phyloP scores from a whole-genome alignment of 92 coral and sea anemone species.

The Epizoanthus scotinus region DNA sequence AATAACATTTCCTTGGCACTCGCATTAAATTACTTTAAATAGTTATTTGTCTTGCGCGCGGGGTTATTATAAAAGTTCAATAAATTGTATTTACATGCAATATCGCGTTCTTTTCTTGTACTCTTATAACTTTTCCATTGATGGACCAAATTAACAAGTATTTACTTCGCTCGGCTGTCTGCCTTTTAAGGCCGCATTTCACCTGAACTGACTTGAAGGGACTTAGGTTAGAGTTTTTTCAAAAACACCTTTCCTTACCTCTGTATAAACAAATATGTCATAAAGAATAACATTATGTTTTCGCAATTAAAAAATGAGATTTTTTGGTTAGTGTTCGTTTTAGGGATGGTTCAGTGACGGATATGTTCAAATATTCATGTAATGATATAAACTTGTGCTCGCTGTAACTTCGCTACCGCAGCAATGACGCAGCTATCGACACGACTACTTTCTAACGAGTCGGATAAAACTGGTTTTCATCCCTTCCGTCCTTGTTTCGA shows the following conservation, averaged over 20 bases:
- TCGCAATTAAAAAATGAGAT: not conserved
- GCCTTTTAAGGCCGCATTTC: conserved; percentile 4
- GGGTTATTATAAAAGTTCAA: not conserved
- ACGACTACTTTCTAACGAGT: not conserved
- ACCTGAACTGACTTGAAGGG: not conserved
- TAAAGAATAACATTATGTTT: not conserved
- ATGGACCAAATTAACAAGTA: too few relatives aligned
- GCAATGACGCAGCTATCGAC: too few relatives aligned
- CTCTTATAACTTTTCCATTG: too few relatives aligned
- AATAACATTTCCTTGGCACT: not conserved
- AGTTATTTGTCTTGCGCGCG: not conserved
- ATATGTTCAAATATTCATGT: not conserved
- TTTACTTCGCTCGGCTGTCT: not conserved
- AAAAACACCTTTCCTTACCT: not conserved
- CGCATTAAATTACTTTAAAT: not conserved
- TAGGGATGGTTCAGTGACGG: not conserved
- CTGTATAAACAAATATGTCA: not conserved
- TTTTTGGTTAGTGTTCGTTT: too few relatives aligned
- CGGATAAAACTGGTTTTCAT: not conserved
- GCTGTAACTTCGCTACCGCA: too few relatives aligned
- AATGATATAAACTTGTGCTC: too few relatives aligned
- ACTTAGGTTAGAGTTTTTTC: not conserved
- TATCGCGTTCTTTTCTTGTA: too few relatives aligned
- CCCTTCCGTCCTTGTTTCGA: conserved; percentile 5
- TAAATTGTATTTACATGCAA: too few relatives aligned